Evolutionary conservation across 2,888 invertebrate genomes (phyloP).

Genomic region (Cantharis lateralis): DNA sequence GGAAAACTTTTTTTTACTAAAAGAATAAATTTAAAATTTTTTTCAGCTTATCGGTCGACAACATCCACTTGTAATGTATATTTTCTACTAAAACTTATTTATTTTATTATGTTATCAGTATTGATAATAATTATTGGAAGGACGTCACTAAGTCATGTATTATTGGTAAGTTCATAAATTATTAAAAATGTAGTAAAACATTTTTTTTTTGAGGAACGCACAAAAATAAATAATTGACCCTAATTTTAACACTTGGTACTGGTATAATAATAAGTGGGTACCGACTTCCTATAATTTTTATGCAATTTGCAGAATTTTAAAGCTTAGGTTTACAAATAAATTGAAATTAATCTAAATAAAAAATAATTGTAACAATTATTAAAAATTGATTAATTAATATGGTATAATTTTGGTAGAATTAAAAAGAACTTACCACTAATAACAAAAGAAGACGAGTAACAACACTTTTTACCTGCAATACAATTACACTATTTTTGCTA

Average conservation of each 20-base stretch:
- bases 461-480: not conserved
- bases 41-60: not conserved
- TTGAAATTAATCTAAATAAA: not conserved
- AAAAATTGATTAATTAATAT: too few relatives aligned
- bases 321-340: too few relatives aligned
- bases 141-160: not conserved
- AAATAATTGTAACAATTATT: not conserved
- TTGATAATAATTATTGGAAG: not conserved
- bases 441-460: not conserved
- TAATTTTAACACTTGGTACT: not conserved
- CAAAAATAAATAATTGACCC: not conserved
- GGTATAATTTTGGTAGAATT: not conserved
- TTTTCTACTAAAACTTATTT: not conserved
- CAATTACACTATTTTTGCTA: not conserved
- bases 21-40: too few relatives aligned
- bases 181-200: not conserved
- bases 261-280: not conserved
- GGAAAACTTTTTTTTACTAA: too few relatives aligned
- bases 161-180: not conserved
- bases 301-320: not conserved
- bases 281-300: not conserved
- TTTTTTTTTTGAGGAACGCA: not conserved
- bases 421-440: not conserved
- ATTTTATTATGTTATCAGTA: not conserved
- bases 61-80: not conserved